A percentile compares a stretch with the other conserved stretches of the same genome.
Evolutionary conservation across 2,888 invertebrate species (phyloP).

Genomic region (Eudasyphora cyanicolor): DNA sequence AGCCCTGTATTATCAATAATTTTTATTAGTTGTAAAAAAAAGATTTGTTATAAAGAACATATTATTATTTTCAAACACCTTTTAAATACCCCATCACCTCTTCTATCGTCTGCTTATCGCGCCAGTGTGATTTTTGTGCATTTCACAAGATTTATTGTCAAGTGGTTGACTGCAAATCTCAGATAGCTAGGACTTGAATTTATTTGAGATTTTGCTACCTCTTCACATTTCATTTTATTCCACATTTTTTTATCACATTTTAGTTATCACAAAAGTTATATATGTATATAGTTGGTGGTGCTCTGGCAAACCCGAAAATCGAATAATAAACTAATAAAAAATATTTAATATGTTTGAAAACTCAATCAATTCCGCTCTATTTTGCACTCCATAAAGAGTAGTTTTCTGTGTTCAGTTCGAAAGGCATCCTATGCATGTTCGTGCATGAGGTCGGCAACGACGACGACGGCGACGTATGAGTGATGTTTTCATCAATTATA

Average conservation of each 20-base stretch:
- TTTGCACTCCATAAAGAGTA: background rate
- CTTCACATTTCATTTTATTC: too few species aligned
- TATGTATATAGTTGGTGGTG: too few species aligned
- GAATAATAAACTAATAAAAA: too few species aligned
- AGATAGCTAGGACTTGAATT: background rate
- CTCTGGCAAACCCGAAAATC: too few species aligned
- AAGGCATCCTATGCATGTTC: background rate
- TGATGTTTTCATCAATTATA: conserved; percentile 18
- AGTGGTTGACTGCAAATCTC: background rate
- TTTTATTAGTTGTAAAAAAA: too few species aligned
- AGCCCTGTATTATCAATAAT: too few species aligned
- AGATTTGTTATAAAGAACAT: too few species aligned
- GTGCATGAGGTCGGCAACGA: background rate
- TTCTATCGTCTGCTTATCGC: background rate
- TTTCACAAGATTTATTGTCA: background rate
- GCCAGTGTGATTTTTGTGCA: background rate
- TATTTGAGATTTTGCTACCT: background rate
- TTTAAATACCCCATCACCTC: background rate
- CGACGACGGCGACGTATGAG: conserved; percentile 2
- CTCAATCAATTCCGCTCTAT: background rate
- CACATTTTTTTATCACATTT: too few species aligned
- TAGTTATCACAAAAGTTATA: too few species aligned
- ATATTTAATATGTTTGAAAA: background rate
- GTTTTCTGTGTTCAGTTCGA: background rate
- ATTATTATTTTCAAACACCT: too few species aligned